These are phyloP conservation scores for Electrophaes corylata DNA, from an alignment of 2,888 invertebrate genomes.

Conservation along the genomic window DNA sequence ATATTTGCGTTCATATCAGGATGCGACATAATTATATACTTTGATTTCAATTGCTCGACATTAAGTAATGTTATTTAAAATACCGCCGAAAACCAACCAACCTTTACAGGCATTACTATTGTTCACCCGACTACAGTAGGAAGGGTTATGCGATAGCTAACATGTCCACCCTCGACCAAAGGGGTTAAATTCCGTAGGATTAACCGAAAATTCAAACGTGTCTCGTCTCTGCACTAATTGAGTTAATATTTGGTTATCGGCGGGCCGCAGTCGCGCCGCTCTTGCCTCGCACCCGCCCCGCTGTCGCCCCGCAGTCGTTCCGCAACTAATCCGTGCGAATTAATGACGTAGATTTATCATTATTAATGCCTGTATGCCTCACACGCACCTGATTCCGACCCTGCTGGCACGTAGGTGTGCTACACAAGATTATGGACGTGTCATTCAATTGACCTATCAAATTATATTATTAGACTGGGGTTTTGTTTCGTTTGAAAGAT, in stretches of 20 bases:
- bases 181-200: slow-evolving; percentile 55
- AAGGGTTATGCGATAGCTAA: background rate
- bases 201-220: slow-evolving; percentile 72
- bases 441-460: slow-evolving; percentile 9
- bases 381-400: slow-evolving; percentile 67
- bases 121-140: no score
- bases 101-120: no score
- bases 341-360: slow-evolving; percentile 83
- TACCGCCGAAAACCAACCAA: no score
- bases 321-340: slow-evolving; percentile 72
- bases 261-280: slow-evolving; percentile 59
- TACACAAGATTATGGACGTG: slow-evolving; percentile 2
- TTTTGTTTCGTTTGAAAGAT: no score
- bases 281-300: slow-evolving; percentile 17
- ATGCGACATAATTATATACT: no score
- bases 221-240: slow-evolving; percentile 77
- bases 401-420: slow-evolving; percentile 22
- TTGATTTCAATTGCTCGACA: no score
- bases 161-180: background rate
- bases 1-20: no score
- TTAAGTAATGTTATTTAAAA: no score
- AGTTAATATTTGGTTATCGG: slow-evolving; percentile 85
- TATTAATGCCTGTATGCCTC: slow-evolving; percentile 77
- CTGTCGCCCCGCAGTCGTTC: slow-evolving; percentile 43
- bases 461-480: no score